These are phyloP conservation scores for Stichopus horrens DNA, from an alignment of 53 echinoderm and acorn worm genomes.

Conservation along the genomic window DNA sequence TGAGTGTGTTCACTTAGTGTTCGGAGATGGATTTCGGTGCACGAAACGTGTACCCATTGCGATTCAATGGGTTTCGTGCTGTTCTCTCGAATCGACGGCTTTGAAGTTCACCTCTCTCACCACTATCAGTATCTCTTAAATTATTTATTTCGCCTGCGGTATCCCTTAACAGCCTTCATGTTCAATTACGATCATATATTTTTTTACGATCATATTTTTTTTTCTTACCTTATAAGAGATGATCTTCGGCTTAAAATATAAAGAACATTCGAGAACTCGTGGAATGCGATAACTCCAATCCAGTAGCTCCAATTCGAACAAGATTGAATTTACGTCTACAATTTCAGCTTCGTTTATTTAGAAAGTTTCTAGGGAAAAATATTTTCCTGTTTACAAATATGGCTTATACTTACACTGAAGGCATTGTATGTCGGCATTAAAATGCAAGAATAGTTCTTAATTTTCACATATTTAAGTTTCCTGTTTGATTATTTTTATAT, in stretches of 20 bases:
- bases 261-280: slow-evolving; percentile 6
- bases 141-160: background rate
- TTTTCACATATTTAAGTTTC: too few species aligned
- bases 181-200: slow-evolving; percentile 3
- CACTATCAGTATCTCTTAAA: slow-evolving; percentile 11
- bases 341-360: background rate
- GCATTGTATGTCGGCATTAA: too few species aligned
- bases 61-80: background rate
- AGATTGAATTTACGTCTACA: too few species aligned
- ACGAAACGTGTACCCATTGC: background rate
- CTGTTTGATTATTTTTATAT: too few species aligned
- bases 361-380: background rate
- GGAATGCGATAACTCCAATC: background rate
- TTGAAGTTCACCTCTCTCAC: slow-evolving; percentile 5
- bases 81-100: background rate
- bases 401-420: too few species aligned
- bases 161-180: slow-evolving; percentile 11
- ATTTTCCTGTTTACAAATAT: too few species aligned
- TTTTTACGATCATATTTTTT: background rate
- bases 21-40: background rate
- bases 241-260: background rate
- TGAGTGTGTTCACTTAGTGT: background rate
- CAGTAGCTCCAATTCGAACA: background rate
- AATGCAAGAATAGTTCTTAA: too few species aligned
- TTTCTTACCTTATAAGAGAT: background rate